Evolutionary conservation across 37 sponge, comb jelly and placozoan species (phyloP).

Genomic region (Halichondria panicea): DNA sequence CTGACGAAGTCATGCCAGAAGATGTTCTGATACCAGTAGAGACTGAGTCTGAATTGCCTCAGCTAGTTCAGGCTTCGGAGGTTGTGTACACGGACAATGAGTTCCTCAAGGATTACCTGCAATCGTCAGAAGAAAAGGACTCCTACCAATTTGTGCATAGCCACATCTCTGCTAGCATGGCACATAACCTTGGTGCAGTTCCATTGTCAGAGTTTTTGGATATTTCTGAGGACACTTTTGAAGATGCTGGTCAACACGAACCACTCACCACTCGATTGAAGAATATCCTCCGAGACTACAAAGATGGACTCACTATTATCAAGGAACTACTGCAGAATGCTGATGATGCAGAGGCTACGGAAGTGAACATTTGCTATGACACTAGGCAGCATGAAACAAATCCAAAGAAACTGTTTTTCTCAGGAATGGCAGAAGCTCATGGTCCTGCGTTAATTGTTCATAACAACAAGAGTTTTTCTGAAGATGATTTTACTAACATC

Average conservation of each 20-base stretch:
- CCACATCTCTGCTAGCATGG: slow-evolving; percentile 9
- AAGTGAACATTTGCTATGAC: slow-evolving; percentile 62
- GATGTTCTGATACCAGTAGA: slow-evolving; percentile 25
- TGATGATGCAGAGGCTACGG: slow-evolving; percentile 82
- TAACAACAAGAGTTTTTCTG: slow-evolving; percentile 49
- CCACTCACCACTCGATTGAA: slow-evolving; percentile 53
- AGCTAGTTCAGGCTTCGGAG: slow-evolving; percentile 8
- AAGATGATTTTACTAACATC: slow-evolving; percentile 83
- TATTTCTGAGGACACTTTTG: slow-evolving; percentile 56
- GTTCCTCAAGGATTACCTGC: slow-evolving; percentile 21
- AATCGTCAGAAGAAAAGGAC: background rate
- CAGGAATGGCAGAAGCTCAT: slow-evolving; percentile 56
- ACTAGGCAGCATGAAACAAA: slow-evolving; percentile 19
- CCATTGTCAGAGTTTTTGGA: slow-evolving; percentile 42
- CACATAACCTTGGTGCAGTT: slow-evolving; percentile 9
- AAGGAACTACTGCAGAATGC: slow-evolving; percentile 85
- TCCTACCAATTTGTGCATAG: slow-evolving; percentile 23
- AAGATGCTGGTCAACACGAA: slow-evolving; percentile 67
- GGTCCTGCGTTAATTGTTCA: slow-evolving; percentile 65
- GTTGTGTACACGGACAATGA: slow-evolving; percentile 55
- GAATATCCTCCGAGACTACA: slow-evolving; percentile 74
- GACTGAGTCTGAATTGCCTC: slow-evolving; percentile 26
- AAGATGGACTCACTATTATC: slow-evolving; percentile 67
- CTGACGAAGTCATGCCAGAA: background rate
- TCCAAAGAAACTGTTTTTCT: slow-evolving; percentile 33